A percentile compares a stretch with the other conserved stretches of the same genome.
These are phyloP conservation scores for Nephila pilipes DNA, from an alignment of 1,140 invertebrate species.

Conservation along the genomic window DNA sequence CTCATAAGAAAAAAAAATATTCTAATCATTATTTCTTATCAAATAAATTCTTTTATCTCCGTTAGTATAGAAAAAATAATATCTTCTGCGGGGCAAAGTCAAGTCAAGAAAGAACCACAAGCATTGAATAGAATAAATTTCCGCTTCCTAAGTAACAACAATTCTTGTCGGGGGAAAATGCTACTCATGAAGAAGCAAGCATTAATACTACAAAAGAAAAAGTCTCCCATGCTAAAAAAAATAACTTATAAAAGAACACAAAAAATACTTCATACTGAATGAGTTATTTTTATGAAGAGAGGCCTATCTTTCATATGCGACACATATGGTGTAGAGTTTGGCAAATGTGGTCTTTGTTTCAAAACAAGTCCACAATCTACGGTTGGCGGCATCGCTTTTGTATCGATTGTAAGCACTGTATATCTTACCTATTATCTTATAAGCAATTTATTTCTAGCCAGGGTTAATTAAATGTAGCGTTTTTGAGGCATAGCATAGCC, in stretches of 20 bases:
- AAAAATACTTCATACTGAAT: conserved; percentile 18
- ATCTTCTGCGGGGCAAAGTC: neutral
- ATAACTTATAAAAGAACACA: neutral
- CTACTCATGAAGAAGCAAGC: neutral
- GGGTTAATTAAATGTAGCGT: conserved; percentile 67
- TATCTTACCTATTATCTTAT: conserved; percentile 71
- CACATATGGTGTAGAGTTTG: conserved; percentile 35
- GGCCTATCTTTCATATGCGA: conserved; percentile 35
- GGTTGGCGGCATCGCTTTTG: conserved; percentile 67
- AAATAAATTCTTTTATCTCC: neutral
- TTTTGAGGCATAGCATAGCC: neutral
- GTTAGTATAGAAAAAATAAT: neutral
- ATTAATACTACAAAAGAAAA: neutral
- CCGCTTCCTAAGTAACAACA: conserved; percentile 29
- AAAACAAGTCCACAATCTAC: conserved; percentile 42
- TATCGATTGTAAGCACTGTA: conserved; percentile 45
- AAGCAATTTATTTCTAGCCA: conserved; percentile 62
- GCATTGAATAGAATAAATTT: conserved; percentile 45
- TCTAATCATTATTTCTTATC: neutral
- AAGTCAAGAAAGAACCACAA: neutral
- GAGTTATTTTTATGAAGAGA: conserved; percentile 44
- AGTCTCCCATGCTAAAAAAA: conserved; percentile 1
- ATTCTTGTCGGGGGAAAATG: neutral
- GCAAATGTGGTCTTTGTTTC: conserved; percentile 61
- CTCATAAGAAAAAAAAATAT: neutral